phyloP scores from a whole-genome alignment of 2,113 vertebrate species.

The Myrmecobius fasciatus region DNA sequence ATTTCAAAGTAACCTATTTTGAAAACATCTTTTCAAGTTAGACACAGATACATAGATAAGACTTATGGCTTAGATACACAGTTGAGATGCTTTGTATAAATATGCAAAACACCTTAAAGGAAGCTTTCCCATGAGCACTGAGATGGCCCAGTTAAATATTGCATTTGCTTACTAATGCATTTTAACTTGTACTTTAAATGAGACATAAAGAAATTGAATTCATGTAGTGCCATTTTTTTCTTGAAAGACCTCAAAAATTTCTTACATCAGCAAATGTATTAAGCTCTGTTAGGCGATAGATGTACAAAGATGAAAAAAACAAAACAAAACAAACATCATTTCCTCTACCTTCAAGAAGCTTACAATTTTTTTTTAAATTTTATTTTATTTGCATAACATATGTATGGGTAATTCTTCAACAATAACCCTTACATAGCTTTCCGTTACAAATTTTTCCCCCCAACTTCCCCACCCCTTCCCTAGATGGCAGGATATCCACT shows the following conservation, averaged over 20 bases:
- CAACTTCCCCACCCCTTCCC: no score
- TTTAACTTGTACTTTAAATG: neutral
- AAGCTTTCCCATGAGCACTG: slow-evolving; percentile 8
- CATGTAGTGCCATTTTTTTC: neutral
- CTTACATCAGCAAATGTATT: neutral
- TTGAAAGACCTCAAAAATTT: neutral
- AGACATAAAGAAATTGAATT: neutral
- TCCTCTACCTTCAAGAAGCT: neutral
- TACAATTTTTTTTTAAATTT: no score
- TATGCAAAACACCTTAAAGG: neutral
- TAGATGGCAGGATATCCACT: no score
- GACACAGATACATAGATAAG: neutral
- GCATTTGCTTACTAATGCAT: neutral
- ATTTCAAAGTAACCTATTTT: slow-evolving; percentile 19
- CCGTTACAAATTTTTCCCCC: no score
- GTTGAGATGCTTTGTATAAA: neutral
- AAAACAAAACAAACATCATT: neutral
- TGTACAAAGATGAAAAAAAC: neutral
- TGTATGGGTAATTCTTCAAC: no score
- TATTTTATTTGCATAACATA: no score
- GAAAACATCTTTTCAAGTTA: slow-evolving; percentile 18
- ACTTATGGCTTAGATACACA: neutral
- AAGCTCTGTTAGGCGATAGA: neutral
- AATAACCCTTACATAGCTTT: no score
- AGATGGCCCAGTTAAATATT: neutral